phyloP scores from a whole-genome alignment of 1,140 invertebrate genomes.

The Drosophila leontia region DNA sequence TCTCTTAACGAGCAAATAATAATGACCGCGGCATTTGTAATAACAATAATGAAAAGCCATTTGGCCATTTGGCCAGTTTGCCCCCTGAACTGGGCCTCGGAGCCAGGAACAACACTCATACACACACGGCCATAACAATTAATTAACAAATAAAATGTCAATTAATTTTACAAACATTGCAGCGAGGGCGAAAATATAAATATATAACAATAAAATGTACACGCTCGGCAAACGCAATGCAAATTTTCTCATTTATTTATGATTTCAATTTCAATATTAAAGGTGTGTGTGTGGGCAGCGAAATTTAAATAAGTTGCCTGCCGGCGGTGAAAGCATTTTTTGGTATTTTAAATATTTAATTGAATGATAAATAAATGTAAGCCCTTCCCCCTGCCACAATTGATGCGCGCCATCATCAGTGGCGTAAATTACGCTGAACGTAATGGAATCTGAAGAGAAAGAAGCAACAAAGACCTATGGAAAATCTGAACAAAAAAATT shows the following conservation, averaged over 20 bases:
- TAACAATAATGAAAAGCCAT: slow-evolving; percentile 83
- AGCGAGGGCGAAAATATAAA: slow-evolving; percentile 36
- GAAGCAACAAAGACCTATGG: slow-evolving; percentile 9
- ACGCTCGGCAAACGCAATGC: slow-evolving; percentile 18
- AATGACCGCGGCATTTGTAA: slow-evolving; percentile 81
- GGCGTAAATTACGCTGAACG: slow-evolving; percentile 56
- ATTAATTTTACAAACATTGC: slow-evolving; percentile 82
- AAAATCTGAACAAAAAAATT: neutral
- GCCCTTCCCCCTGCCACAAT: slow-evolving; percentile 13
- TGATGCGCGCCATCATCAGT: slow-evolving; percentile 28
- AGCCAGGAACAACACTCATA: slow-evolving; percentile 39
- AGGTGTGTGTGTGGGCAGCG: slow-evolving; percentile 51
- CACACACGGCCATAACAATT: slow-evolving; percentile 74
- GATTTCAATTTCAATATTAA: slow-evolving; percentile 83
- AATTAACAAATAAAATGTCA: slow-evolving; percentile 84
- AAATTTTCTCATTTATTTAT: slow-evolving; percentile 83
- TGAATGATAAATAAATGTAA: slow-evolving; percentile 82
- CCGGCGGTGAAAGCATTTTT: slow-evolving; percentile 81
- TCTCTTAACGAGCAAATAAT: slow-evolving; percentile 78
- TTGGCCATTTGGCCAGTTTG: slow-evolving; percentile 69
- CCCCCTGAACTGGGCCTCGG: slow-evolving; percentile 25
- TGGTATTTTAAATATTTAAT: slow-evolving; percentile 83
- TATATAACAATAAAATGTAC: slow-evolving; percentile 79
- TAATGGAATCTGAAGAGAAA: slow-evolving; percentile 26
- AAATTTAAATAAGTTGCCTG: slow-evolving; percentile 61